phyloP scores from a whole-genome alignment of 2,888 invertebrate genomes.

The Heliothis peltigera region DNA sequence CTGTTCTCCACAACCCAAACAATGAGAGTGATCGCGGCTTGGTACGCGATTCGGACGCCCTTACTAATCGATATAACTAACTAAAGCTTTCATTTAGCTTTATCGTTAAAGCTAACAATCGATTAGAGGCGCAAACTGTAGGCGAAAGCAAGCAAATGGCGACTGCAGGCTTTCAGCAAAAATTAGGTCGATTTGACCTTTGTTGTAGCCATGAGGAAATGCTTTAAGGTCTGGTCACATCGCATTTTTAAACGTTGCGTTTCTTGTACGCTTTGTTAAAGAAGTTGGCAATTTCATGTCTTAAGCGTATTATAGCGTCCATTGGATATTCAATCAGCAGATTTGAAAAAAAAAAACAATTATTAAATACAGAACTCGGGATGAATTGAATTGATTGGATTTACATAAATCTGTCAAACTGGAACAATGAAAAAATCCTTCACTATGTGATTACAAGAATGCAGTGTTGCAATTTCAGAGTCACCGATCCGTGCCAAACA shows the following conservation, averaged over 20 bases:
- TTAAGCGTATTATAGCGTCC: too few relatives aligned
- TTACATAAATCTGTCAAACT: too few relatives aligned
- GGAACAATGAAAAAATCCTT: background rate
- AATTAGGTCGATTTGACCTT: conserved; percentile 65
- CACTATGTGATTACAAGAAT: background rate
- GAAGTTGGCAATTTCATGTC: background rate
- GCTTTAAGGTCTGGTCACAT: conserved; percentile 57
- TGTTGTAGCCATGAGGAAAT: conserved; percentile 54
- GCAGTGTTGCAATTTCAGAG: conserved; percentile 22
- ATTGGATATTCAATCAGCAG: too few relatives aligned
- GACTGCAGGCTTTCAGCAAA: conserved; percentile 65
- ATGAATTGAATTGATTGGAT: conserved; percentile 2
- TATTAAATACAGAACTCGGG: background rate
- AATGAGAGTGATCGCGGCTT: conserved; percentile 87
- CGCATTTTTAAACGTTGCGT: conserved; percentile 13
- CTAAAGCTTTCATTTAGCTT: conserved; percentile 73
- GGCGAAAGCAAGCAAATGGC: conserved; percentile 67
- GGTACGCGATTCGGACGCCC: conserved; percentile 81
- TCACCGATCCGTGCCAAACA: conserved; percentile 29
- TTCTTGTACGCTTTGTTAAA: conserved; percentile 8
- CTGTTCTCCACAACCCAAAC: conserved; percentile 84
- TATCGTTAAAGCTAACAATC: conserved; percentile 69
- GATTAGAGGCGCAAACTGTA: conserved; percentile 63
- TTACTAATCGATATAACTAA: conserved; percentile 81
- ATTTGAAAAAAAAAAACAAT: too few relatives aligned